Conservation (phyloP, 2,113 vertebrate species). For the Tyrannus savana region DNA sequence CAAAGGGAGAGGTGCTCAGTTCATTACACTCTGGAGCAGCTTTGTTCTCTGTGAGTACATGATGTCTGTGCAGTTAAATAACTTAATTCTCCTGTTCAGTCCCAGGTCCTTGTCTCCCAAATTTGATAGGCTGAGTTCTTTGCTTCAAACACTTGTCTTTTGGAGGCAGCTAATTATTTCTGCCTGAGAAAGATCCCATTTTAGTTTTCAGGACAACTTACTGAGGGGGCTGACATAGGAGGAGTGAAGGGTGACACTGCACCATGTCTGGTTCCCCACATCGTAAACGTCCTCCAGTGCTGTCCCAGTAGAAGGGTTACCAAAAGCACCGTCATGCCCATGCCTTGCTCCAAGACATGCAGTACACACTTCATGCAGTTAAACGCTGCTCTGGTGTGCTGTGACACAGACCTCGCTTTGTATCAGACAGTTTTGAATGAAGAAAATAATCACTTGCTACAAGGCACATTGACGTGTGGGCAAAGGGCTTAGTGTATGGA, state of each 20-base stretch:
- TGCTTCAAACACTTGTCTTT: neutral
- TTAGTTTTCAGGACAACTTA: neutral
- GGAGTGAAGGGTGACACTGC: neutral
- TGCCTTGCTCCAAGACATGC: neutral
- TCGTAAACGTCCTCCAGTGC: rapidly evolving
- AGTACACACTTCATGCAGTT: neutral
- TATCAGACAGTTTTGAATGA: neutral
- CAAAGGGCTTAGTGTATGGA: neutral
- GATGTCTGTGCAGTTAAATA: neutral
- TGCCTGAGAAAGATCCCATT: neutral
- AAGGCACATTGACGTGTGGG: rapidly evolving
- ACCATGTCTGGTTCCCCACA: rapidly evolving
- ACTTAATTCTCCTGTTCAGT: neutral
- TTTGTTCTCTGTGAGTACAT: neutral
- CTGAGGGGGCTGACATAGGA: neutral
- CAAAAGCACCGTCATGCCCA: rapidly evolving
- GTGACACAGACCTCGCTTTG: neutral
- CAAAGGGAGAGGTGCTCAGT: neutral
- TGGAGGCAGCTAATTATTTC: neutral
- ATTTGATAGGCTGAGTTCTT: neutral
- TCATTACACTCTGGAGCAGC: neutral
- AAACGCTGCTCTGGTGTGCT: neutral
- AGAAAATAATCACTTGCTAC: neutral
- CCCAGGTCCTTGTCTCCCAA: neutral
- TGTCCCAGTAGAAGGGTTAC: neutral